Conservation (phyloP, 2,797 vertebrate genomes). For the Anguilla obscura region DNA sequence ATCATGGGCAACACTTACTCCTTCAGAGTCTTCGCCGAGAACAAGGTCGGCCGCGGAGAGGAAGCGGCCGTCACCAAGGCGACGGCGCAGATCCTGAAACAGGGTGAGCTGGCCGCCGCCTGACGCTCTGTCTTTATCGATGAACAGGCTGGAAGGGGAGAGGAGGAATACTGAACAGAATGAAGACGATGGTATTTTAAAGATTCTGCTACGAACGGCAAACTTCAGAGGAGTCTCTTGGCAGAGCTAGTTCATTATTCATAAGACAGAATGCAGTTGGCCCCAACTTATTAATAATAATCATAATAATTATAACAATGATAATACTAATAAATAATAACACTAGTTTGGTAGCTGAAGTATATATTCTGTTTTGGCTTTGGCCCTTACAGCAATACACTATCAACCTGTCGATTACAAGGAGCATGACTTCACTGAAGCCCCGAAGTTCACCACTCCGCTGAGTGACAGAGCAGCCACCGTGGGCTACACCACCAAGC, state of each 20-base stretch:
- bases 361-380: neutral
- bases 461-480: constrained; percentile 83
- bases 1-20: constrained; percentile 92
- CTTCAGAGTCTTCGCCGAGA: constrained; percentile 88
- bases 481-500: constrained; percentile 88
- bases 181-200: neutral
- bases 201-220: neutral
- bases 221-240: neutral
- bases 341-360: too few species aligned
- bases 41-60: constrained; percentile 82
- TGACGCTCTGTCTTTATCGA: neutral
- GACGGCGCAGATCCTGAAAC: constrained; percentile 81
- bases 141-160: neutral
- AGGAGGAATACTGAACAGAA: neutral
- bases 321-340: too few species aligned
- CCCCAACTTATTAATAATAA: too few species aligned
- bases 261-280: too few species aligned
- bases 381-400: constrained; percentile 66
- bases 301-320: too few species aligned
- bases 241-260: too few species aligned
- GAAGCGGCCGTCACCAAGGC: constrained; percentile 63
- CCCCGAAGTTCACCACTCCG: constrained; percentile 90
- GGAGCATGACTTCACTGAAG: constrained; percentile 80
- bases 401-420: constrained; percentile 78
- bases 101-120: constrained; percentile 64